These are phyloP conservation scores for Saimiri boliviensis DNA, from an alignment of 2,113 vertebrate species.

Conservation along the genomic window DNA sequence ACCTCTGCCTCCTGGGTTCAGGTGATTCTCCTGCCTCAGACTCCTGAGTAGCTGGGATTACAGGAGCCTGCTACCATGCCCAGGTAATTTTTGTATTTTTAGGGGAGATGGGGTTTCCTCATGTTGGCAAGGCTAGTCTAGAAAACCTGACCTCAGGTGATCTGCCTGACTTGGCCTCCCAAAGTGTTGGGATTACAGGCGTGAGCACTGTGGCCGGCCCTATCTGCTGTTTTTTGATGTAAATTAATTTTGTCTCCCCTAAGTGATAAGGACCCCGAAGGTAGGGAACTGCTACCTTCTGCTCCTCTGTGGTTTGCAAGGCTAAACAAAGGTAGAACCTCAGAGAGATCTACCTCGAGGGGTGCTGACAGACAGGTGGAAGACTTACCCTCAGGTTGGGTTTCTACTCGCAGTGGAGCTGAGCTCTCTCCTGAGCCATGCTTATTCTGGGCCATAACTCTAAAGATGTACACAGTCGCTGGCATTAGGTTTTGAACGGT, in stretches of 20 bases:
- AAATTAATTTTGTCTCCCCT: neutral
- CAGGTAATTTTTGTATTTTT: neutral
- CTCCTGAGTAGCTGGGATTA: neutral
- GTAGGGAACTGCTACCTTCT: neutral
- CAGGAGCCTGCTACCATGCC: neutral
- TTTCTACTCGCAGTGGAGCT: slow-evolving; percentile 90
- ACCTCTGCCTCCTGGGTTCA: neutral
- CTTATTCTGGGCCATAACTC: slow-evolving; percentile 93
- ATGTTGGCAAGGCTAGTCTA: neutral
- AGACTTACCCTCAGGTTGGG: slow-evolving; percentile 95
- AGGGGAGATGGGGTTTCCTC: neutral
- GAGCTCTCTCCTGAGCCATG: slow-evolving; percentile 96
- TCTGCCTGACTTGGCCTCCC: neutral
- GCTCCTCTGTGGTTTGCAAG: neutral
- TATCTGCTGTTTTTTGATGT: neutral
- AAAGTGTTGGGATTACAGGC: neutral
- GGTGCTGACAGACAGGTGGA: neutral
- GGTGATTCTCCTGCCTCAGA: neutral
- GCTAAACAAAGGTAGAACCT: neutral
- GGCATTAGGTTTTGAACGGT: slow-evolving; percentile 97
- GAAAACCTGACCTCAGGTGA: neutral
- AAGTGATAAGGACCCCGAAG: neutral
- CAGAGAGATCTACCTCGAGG: neutral
- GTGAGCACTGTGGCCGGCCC: neutral
- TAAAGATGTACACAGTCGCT: slow-evolving; percentile 94